A percentile compares a stretch with the other conserved stretches of the same genome.
Conservation (phyloP, 2,113 vertebrate genomes). For the Mobula birostris region DNA sequence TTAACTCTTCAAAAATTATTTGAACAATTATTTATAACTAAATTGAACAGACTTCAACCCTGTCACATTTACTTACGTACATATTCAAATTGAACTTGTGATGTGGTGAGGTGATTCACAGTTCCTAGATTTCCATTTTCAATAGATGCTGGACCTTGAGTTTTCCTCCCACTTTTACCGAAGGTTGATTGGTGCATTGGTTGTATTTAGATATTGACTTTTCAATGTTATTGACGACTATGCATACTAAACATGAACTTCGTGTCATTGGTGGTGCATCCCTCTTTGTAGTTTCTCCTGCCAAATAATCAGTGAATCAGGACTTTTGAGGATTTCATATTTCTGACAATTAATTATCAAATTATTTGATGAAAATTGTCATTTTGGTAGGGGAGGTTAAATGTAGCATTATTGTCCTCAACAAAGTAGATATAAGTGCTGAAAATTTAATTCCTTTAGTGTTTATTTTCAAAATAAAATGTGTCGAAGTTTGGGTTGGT, state of each 20-base stretch:
- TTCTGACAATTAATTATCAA: background rate
- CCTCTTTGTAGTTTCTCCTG: background rate
- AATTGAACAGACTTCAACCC: too few relatives aligned
- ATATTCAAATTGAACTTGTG: background rate
- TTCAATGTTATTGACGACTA: background rate
- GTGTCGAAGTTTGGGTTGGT: background rate
- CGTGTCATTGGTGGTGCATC: background rate
- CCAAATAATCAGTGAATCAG: background rate
- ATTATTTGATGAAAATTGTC: background rate
- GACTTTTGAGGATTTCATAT: too few relatives aligned
- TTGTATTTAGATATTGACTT: background rate
- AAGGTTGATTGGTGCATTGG: background rate
- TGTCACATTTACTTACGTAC: background rate
- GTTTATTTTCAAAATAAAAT: background rate
- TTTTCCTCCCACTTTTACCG: background rate
- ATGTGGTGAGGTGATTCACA: background rate
- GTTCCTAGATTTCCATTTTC: background rate
- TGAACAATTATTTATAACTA: too few relatives aligned
- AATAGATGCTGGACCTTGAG: background rate
- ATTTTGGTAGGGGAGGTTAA: background rate
- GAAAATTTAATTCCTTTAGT: background rate
- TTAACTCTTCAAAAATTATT: too few relatives aligned
- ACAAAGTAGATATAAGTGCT: background rate
- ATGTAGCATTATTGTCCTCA: background rate
- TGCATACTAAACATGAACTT: conserved; percentile 9